Percentiles rank a stretch among this genome's conserved stretches.
Evolutionary conservation across 2,888 invertebrate genomes (phyloP).

Genomic region (Selenia dentaria): DNA sequence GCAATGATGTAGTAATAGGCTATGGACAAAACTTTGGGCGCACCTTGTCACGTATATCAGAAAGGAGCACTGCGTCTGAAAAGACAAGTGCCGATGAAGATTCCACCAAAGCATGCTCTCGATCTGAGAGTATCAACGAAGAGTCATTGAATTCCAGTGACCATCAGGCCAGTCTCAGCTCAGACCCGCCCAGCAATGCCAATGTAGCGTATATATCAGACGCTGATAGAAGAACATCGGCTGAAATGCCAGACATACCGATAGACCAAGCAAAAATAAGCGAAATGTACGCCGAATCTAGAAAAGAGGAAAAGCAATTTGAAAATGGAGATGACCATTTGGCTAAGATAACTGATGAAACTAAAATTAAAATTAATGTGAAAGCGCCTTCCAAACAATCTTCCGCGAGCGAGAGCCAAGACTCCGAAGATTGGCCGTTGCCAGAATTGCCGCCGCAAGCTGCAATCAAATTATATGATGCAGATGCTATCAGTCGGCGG

Average conservation of each 20-base stretch:
- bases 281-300: conserved; percentile 83
- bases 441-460: conserved; percentile 88
- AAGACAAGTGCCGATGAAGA: conserved; percentile 94
- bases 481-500: conserved; percentile 58
- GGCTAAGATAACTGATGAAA: conserved; percentile 54
- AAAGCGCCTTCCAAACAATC: conserved; percentile 70
- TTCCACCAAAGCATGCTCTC: conserved; percentile 93
- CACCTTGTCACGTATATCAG: conserved; percentile 94
- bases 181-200: conserved; percentile 91
- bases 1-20: conserved; percentile 88
- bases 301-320: conserved; percentile 66
- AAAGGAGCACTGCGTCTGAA: conserved; percentile 94
- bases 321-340: conserved; percentile 50
- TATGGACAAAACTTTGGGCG: conserved; percentile 91
- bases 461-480: conserved; percentile 46
- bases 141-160: conserved; percentile 93
- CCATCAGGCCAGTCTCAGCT: conserved; percentile 93
- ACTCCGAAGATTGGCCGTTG: conserved; percentile 91
- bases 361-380: conserved; percentile 41
- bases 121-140: conserved; percentile 93
- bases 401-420: conserved; percentile 87
- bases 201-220: conserved; percentile 91
- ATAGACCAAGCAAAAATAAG: conserved; percentile 88
- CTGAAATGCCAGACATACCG: conserved; percentile 93
- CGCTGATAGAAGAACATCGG: conserved; percentile 91